Percentiles rank a stretch among this genome's conserved stretches.
phyloP scores from a whole-genome alignment of 2,797 vertebrate species.

The Phylloscopus collybita region DNA sequence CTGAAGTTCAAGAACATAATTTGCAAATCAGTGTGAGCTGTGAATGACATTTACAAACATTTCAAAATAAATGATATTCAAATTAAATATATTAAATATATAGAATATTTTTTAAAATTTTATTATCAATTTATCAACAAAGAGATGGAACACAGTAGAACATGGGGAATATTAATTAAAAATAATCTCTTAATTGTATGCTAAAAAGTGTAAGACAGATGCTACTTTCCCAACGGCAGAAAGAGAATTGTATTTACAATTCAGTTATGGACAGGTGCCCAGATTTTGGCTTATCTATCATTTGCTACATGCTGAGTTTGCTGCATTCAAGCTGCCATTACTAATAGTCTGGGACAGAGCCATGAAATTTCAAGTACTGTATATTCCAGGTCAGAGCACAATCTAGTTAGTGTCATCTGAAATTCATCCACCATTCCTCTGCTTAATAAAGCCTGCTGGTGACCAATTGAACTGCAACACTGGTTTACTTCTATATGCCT shows the following conservation, averaged over 20 bases:
- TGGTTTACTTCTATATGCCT: neutral
- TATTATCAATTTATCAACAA: neutral
- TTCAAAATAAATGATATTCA: neutral
- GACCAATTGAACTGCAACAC: neutral
- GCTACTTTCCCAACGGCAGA: neutral
- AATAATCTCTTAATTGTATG: slow-evolving; percentile 25
- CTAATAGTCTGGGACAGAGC: slow-evolving; percentile 56
- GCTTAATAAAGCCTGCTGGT: slow-evolving; percentile 23
- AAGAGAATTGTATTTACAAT: slow-evolving; percentile 50
- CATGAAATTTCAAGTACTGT: slow-evolving; percentile 15
- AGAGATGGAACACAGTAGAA: neutral
- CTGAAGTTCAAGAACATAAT: neutral
- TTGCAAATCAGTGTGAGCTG: neutral
- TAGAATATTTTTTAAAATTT: neutral
- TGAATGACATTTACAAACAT: neutral
- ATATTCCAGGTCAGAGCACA: slow-evolving; percentile 44
- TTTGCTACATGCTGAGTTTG: slow-evolving; percentile 56
- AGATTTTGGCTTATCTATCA: slow-evolving; percentile 55
- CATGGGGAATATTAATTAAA: slow-evolving; percentile 27
- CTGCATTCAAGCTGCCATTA: slow-evolving; percentile 49
- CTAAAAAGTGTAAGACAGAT: slow-evolving; percentile 11
- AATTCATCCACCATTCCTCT: neutral
- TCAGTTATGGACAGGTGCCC: slow-evolving; percentile 28
- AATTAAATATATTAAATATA: neutral
- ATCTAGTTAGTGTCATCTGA: neutral